Conservation (phyloP, 1,140 invertebrate species). For the Tetramorium simillimum region DNA sequence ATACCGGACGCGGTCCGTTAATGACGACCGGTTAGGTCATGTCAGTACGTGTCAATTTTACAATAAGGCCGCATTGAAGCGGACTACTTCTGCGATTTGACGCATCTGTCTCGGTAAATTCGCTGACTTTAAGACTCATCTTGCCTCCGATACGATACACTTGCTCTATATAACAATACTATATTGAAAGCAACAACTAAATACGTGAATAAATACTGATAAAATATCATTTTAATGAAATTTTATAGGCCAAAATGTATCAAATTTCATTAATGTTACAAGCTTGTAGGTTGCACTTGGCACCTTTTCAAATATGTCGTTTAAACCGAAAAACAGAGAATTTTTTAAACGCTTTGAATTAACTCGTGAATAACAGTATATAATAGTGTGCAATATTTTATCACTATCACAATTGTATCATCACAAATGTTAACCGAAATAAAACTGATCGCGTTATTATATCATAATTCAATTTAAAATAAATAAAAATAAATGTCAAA, state of each 20-base stretch:
- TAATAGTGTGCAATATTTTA: not conserved
- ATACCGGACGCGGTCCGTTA: constrained; percentile 63
- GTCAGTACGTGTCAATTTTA: constrained; percentile 72
- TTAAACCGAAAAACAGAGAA: not conserved
- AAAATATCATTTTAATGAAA: not conserved
- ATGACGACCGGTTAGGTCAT: not conserved
- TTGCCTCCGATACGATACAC: not conserved
- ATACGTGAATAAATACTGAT: not conserved
- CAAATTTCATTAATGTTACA: not conserved
- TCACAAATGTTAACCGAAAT: constrained; percentile 13
- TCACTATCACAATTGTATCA: not conserved
- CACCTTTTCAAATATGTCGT: not conserved
- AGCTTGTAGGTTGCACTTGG: not conserved
- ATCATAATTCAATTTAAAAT: constrained; percentile 1
- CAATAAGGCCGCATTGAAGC: constrained; percentile 77
- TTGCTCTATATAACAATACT: not conserved
- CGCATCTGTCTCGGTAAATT: not conserved
- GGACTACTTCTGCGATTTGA: constrained; percentile 33
- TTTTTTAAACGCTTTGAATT: not conserved
- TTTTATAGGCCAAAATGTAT: not conserved
- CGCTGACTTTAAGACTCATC: constrained; percentile 5
- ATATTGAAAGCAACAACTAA: not conserved
- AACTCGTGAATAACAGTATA: not conserved
- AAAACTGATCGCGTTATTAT: not conserved
- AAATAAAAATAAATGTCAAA: not conserved